Conservation (phyloP, 2,888 invertebrate species). For the Phlogophora meticulosa region DNA sequence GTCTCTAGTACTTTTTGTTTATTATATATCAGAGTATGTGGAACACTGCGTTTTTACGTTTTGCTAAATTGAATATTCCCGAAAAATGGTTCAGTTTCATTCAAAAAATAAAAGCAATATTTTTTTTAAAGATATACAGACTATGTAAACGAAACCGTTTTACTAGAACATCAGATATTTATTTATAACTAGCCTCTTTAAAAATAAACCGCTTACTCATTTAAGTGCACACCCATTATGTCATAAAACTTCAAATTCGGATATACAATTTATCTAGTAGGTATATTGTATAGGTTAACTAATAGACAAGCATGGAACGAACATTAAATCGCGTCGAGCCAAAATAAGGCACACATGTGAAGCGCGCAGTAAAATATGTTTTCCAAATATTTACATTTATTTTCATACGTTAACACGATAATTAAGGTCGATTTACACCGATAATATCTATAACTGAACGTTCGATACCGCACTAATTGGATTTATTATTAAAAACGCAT, state of each 20-base stretch:
- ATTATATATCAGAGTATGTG: neutral
- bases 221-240: slow-evolving; percentile 32
- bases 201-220: slow-evolving; percentile 52
- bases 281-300: slow-evolving; percentile 15
- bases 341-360: slow-evolving; percentile 22
- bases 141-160: slow-evolving; percentile 38
- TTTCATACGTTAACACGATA: slow-evolving; percentile 57
- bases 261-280: slow-evolving; percentile 29
- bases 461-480: slow-evolving; percentile 76
- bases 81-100: slow-evolving; percentile 18
- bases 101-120: slow-evolving; percentile 25
- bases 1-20: too few relatives aligned
- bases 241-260: slow-evolving; percentile 41
- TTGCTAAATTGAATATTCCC: neutral
- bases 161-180: slow-evolving; percentile 45
- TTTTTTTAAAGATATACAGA: slow-evolving; percentile 8
- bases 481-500: slow-evolving; percentile 79
- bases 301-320: slow-evolving; percentile 6
- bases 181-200: slow-evolving; percentile 43
- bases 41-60: neutral
- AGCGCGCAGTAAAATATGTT: slow-evolving; percentile 55
- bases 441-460: slow-evolving; percentile 69
- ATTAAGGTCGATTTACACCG: slow-evolving; percentile 72
- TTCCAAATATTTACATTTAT: slow-evolving; percentile 70
- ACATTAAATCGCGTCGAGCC: slow-evolving; percentile 9